Evolutionary conservation across 2,888 invertebrate genomes (phyloP).

Genomic region (Mycalesis mineus): DNA sequence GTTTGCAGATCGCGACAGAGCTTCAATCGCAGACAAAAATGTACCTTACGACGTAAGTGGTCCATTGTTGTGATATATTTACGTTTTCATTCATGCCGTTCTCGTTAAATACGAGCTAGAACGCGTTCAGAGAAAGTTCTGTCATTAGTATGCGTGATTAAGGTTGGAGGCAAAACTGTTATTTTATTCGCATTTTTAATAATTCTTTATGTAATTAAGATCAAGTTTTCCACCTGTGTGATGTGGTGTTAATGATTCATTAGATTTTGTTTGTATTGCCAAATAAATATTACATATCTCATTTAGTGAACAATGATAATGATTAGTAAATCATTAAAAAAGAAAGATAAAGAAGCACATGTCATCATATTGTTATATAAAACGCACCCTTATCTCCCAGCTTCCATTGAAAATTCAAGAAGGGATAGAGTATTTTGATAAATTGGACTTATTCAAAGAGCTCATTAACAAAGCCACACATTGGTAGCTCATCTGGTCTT

Average conservation of each 20-base stretch:
- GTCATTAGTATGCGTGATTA: slow-evolving; percentile 40
- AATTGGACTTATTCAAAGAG: too few relatives aligned
- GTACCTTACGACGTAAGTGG: slow-evolving; percentile 81
- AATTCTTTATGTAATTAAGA: background rate
- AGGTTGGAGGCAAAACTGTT: slow-evolving; percentile 33
- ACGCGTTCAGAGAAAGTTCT: slow-evolving; percentile 38
- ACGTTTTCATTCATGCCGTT: slow-evolving; percentile 45
- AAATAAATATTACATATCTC: too few relatives aligned
- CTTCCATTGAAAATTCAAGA: too few relatives aligned
- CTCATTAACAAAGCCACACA: too few relatives aligned
- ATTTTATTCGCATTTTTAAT: slow-evolving; percentile 16
- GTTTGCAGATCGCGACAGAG: slow-evolving; percentile 79
- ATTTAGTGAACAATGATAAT: background rate
- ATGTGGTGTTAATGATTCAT: background rate
- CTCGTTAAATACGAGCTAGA: slow-evolving; percentile 17
- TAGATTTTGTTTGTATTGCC: background rate
- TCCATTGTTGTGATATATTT: slow-evolving; percentile 34
- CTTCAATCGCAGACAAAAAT: slow-evolving; percentile 79
- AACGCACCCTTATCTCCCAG: too few relatives aligned
- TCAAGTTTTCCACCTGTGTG: background rate
- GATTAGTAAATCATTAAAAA: too few relatives aligned
- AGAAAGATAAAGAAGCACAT: too few relatives aligned
- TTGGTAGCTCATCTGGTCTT: too few relatives aligned
- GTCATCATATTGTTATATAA: too few relatives aligned
- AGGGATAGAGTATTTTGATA: too few relatives aligned